Evolutionary conservation across 1,140 invertebrate species (phyloP), one percentile per base, ranked within the genome.

Genomic region (Xylocopa sonorina): DNA sequence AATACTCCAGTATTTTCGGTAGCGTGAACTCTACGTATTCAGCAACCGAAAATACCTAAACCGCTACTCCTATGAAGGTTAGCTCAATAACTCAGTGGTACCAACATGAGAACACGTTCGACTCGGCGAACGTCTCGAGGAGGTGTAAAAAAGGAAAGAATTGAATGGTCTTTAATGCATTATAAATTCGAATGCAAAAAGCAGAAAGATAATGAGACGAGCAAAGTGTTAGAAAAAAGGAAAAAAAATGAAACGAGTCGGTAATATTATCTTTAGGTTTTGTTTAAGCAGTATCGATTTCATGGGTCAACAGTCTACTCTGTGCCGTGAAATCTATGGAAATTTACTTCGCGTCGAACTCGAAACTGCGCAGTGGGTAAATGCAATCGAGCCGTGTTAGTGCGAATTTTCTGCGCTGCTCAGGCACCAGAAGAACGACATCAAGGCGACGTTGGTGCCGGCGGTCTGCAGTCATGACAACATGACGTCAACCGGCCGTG

Each of bases 401-500:
- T 43, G 55, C 21, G 84, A 85, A 86, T 87, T 85, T 89, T 89
- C 88, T 84, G 82, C 88, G 87, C 82, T 81, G 87, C 78, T 51
- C 77, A 46, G n/a, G 66, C 69, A 64, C 27, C 43, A 3, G 55
- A 43, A 24, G 55, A 77, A 71, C 77, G 82, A 76, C 66, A 63
- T 80, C 81, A 66, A 71, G 68, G 60, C 83, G 50, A 80, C 60
- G 83, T 84, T 80, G 82, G 82, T 72, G 82, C 75, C 72, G 82
- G 41, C 78, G 51, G 69, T 83, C 72, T 73, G 78, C 86, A 78
- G 75, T 86, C 84, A 79, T 86, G 84, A 86, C 80, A 82, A 86
- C 81, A 90, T 93, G 92, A 93, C 92, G 91, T 93, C 91, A 93
- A 89, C 89, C 91, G 87, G 80, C 90, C 90, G 90, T 89, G 91